These are phyloP conservation scores for Therioaphis trifolii DNA, from an alignment of 2,888 invertebrate species.

Conservation along the genomic window DNA sequence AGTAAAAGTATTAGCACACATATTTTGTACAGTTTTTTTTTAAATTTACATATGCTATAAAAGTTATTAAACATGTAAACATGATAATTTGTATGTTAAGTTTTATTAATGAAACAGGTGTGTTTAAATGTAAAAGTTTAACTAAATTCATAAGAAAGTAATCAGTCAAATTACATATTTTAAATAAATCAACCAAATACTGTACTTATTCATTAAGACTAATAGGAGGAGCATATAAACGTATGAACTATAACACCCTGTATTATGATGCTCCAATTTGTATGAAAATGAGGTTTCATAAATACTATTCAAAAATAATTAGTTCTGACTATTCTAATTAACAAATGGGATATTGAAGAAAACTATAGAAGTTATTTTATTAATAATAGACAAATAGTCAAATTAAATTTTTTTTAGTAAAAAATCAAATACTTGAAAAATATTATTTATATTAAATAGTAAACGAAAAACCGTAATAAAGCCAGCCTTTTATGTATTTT, in stretches of 20 bases:
- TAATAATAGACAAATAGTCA: not conserved
- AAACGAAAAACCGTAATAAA: not conserved
- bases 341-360: not conserved
- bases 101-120: not conserved
- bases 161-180: conserved; percentile 38
- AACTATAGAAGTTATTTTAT: not conserved
- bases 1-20: conserved; percentile 44
- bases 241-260: conserved; percentile 51
- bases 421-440: not conserved
- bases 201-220: not conserved
- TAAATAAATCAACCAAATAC: not conserved
- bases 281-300: not conserved
- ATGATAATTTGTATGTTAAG: not conserved
- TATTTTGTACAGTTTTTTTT: conserved; percentile 51
- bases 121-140: not conserved
- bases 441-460: not conserved
- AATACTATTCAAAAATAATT: conserved; percentile 13
- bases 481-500: conserved; percentile 7
- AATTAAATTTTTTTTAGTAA: not conserved
- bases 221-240: conserved; percentile 6
- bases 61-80: not conserved
- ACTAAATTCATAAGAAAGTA: conserved; percentile 22
- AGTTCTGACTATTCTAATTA: too few species aligned
- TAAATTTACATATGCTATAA: not conserved
- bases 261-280: conserved; percentile 17